Evolutionary conservation across 1,140 invertebrate species (phyloP), one percentile per base, ranked within the genome.

Genomic region (Elymnias hypermnestra): DNA sequence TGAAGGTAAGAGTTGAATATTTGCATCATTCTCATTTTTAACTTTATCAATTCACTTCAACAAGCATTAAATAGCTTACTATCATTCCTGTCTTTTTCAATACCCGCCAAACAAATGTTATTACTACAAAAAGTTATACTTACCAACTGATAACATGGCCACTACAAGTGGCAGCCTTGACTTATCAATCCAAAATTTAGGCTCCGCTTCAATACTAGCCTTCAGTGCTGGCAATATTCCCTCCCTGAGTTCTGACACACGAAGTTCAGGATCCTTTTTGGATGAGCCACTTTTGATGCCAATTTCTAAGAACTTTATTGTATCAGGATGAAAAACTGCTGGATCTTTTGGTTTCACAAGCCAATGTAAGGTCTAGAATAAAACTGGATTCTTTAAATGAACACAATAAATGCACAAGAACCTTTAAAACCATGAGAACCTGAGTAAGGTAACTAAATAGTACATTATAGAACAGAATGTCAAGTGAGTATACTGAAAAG

Each of bases 281-380:
- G 93, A 94, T 5, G 81, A 86, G n/a, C 89, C 88, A 49, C 88
- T 93, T 3, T 83, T 78, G 53, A 95, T 90, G 0, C 95, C 95
- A 52, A 90, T 76, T 49, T 92, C 89, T 1, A 98, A 86, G 53
- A 91, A 89, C 10, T 90, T 88, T 0, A 94, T 88, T 5, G 93
- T 88, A 13, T 72, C 72, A 0, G 94, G 94, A 83, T 95, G 93
- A 62, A 96, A 95, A 57, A 91, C 91, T 28, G 85, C 84, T 0
- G 89, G 86, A 61, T 97, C 91, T 26, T 92, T 91, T 5, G 94
- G 93, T 28, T 92, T 91, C 3, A 98, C 89, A 7, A 98, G 81
- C 89, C 97, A 98, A 13, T 95, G 87, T 19, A 98, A 72, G 1
- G 92, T 86, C 84, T 87, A 42, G 1, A 56, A 64, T 19, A 33